phyloP scores from a whole-genome alignment of 2,113 vertebrate species.

The Riparia riparia region DNA sequence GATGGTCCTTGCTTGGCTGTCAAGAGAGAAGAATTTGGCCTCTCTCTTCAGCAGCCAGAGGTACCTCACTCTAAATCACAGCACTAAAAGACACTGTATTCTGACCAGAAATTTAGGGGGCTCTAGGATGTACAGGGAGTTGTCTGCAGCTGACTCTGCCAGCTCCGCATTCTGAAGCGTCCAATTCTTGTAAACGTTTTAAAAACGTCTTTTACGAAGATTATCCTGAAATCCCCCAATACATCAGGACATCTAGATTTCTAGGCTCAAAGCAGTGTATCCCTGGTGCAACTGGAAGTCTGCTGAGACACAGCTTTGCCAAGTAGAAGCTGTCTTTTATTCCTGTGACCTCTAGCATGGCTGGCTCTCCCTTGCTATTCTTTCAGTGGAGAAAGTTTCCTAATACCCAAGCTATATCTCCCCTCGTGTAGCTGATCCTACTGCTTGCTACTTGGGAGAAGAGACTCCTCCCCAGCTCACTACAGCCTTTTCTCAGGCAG shows the following conservation, averaged over 20 bases:
- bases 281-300: neutral
- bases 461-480: no score
- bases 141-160: neutral
- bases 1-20: neutral
- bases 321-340: neutral
- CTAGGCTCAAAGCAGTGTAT: neutral
- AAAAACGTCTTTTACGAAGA: neutral
- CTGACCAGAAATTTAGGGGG: neutral
- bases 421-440: neutral
- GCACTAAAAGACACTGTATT: neutral
- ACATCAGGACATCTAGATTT: neutral
- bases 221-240: neutral
- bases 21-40: neutral
- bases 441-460: neutral
- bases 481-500: neutral
- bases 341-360: neutral
- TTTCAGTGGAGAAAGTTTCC: neutral
- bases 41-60: neutral
- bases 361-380: neutral
- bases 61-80: neutral
- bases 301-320: neutral
- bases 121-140: neutral
- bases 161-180: neutral
- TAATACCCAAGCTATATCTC: neutral
- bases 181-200: neutral